phyloP scores from a whole-genome alignment of 2,113 vertebrate genomes.

The Tetraodon nigroviridis region DNA sequence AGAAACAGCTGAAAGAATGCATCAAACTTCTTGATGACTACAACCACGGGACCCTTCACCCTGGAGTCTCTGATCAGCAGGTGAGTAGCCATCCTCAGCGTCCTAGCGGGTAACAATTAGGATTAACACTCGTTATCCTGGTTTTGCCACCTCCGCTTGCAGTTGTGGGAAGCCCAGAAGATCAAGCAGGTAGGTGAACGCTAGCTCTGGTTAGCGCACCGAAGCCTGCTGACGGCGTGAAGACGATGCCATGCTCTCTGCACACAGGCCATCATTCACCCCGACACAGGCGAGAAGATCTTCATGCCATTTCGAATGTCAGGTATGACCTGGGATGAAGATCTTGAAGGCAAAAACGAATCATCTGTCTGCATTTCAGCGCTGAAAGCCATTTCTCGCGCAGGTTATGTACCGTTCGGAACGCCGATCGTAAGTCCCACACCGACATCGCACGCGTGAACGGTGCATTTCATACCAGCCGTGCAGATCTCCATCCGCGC shows the following conservation, averaged over 20 bases:
- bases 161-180: slow-evolving; percentile 98
- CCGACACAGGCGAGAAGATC: slow-evolving; percentile 97
- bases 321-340: slow-evolving; percentile 78
- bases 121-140: not conserved
- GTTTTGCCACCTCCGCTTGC: slow-evolving; percentile 2
- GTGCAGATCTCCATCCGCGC: slow-evolving; percentile 33
- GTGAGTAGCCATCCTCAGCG: slow-evolving; percentile 58
- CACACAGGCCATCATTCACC: slow-evolving; percentile 94
- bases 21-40: slow-evolving; percentile 91
- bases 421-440: slow-evolving; percentile 92
- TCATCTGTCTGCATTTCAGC: slow-evolving; percentile 9
- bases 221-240: slow-evolving; percentile 38
- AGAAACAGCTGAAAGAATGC: slow-evolving; percentile 84
- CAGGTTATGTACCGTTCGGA: slow-evolving; percentile 98
- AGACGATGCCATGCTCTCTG: slow-evolving; percentile 63
- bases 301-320: slow-evolving; percentile 99
- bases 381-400: slow-evolving; percentile 42
- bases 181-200: slow-evolving; percentile 86
- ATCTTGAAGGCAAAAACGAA: slow-evolving; percentile 46
- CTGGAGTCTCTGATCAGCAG: slow-evolving; percentile 84
- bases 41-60: slow-evolving; percentile 81
- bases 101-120: slow-evolving; percentile 1
- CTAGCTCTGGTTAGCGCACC: slow-evolving; percentile 18
- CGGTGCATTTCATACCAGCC: slow-evolving; percentile 33
- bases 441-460: slow-evolving; percentile 24